A percentile compares a stretch with the other conserved stretches of the same genome.
phyloP scores from a whole-genome alignment of 1,140 invertebrate species.

The Eulimnadia texana region DNA sequence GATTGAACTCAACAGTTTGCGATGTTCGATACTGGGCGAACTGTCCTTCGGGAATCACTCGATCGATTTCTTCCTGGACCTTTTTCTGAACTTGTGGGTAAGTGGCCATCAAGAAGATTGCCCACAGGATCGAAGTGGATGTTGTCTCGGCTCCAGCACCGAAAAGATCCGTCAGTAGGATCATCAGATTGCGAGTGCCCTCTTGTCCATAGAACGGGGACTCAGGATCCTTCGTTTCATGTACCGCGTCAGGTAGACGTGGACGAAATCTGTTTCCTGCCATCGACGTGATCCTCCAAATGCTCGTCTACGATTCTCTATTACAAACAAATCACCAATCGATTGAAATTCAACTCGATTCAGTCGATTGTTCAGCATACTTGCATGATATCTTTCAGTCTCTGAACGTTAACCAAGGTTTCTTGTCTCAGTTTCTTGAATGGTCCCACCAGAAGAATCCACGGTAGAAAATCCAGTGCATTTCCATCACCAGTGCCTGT shows the following conservation, averaged over 20 bases:
- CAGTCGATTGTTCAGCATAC: no score
- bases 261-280: slow-evolving; percentile 1
- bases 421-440: no score
- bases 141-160: slow-evolving; percentile 72
- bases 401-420: no score
- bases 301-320: background rate
- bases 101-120: slow-evolving; percentile 57
- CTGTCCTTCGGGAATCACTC: slow-evolving; percentile 48
- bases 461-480: no score
- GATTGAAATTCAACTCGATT: no score
- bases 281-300: background rate
- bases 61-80: slow-evolving; percentile 64
- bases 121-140: slow-evolving; percentile 56
- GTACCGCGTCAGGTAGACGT: background rate
- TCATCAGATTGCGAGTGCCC: slow-evolving; percentile 29
- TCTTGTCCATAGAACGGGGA: slow-evolving; percentile 4
- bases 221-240: background rate
- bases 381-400: no score
- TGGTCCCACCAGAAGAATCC: no score
- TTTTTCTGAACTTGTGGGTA: slow-evolving; percentile 62
- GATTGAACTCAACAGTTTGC: slow-evolving; percentile 30
- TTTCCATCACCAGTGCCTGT: no score
- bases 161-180: slow-evolving; percentile 50
- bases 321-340: background rate
- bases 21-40: slow-evolving; percentile 51